These are phyloP conservation scores for Microctonus brassicae DNA, from an alignment of 2,888 invertebrate genomes.

Conservation along the genomic window DNA sequence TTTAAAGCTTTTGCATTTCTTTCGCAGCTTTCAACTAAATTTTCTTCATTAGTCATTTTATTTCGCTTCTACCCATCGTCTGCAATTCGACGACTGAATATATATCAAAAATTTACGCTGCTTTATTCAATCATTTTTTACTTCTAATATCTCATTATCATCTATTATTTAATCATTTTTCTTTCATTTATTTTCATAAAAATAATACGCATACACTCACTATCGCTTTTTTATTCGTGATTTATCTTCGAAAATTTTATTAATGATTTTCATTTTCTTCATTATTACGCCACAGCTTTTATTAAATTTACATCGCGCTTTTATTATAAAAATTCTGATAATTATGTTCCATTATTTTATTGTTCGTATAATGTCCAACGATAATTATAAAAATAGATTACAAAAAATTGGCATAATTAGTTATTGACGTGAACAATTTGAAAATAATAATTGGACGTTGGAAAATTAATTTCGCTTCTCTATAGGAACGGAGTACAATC, in stretches of 20 bases:
- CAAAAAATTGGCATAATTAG: slow-evolving; percentile 22
- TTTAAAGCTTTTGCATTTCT: slow-evolving; percentile 67
- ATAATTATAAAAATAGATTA: not conserved
- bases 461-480: slow-evolving; percentile 30
- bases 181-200: slow-evolving; percentile 31
- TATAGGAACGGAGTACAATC: slow-evolving; percentile 30
- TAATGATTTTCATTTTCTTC: slow-evolving; percentile 43
- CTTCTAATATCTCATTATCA: slow-evolving; percentile 24
- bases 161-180: slow-evolving; percentile 35
- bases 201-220: slow-evolving; percentile 29
- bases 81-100: slow-evolving; percentile 31
- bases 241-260: slow-evolving; percentile 26
- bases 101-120: slow-evolving; percentile 39
- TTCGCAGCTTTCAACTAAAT: slow-evolving; percentile 63
- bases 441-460: slow-evolving; percentile 2
- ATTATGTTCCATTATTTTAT: not conserved
- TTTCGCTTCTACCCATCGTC: slow-evolving; percentile 52
- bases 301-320: slow-evolving; percentile 32
- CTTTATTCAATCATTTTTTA: slow-evolving; percentile 39
- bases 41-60: slow-evolving; percentile 55
- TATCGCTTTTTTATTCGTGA: not conserved
- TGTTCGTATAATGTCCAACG: not conserved
- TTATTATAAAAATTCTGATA: not conserved
- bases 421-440: slow-evolving; percentile 23
- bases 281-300: slow-evolving; percentile 7